Percentiles rank a stretch among this genome's conserved stretches.
phyloP scores from a whole-genome alignment of 2,113 vertebrate genomes.

The Thinocorus orbignyianus region DNA sequence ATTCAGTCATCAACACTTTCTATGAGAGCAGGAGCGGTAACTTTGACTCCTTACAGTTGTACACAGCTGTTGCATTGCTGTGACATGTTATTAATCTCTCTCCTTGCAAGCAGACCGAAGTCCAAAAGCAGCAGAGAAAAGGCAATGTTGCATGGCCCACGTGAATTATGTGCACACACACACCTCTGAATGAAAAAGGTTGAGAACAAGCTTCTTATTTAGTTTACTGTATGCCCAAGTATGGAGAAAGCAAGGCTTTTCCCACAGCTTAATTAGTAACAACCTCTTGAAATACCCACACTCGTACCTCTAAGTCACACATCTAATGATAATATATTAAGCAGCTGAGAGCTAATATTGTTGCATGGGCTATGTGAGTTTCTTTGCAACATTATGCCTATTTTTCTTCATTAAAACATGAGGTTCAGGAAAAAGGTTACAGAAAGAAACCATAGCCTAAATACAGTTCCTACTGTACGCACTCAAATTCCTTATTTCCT shows the following conservation, averaged over 20 bases:
- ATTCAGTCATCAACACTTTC: background rate
- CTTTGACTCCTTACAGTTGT: background rate
- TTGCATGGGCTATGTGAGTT: background rate
- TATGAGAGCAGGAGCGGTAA: background rate
- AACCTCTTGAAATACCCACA: background rate
- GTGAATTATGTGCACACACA: accelerated
- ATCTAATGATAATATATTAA: background rate
- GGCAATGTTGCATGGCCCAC: too few relatives aligned
- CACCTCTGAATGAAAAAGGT: background rate
- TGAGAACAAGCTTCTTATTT: background rate
- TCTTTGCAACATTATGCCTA: background rate
- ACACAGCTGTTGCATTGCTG: background rate
- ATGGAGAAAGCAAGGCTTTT: background rate
- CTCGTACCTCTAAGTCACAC: background rate
- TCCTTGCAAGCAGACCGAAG: background rate
- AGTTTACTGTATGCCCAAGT: background rate
- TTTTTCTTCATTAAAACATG: background rate
- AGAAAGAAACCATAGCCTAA: background rate
- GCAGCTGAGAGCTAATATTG: background rate
- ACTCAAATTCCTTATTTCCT: background rate
- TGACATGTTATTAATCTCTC: background rate
- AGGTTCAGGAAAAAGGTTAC: background rate
- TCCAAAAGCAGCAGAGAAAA: background rate
- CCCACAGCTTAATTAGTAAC: background rate
- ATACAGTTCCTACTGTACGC: background rate